A percentile compares a stretch with the other conserved stretches of the same genome.
These are phyloP conservation scores for Crenuchus spilurus DNA, from an alignment of 2,797 vertebrate species.

Conservation along the genomic window DNA sequence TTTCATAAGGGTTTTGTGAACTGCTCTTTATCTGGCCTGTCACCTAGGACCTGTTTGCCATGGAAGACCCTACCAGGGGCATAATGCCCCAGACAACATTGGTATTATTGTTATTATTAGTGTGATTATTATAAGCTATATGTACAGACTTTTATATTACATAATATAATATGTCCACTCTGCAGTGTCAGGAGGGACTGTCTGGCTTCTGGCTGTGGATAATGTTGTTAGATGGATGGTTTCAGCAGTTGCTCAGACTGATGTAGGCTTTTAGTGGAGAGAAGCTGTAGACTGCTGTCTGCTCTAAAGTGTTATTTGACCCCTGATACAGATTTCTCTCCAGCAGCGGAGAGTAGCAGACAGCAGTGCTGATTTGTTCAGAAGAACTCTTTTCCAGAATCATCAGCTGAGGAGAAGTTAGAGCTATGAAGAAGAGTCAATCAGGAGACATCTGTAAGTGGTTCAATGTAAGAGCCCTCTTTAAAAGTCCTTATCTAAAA, in stretches of 20 bases:
- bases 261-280: conserved; percentile 44
- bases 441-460: neutral
- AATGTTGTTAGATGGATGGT: conserved; percentile 47
- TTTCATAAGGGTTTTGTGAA: too few relatives aligned
- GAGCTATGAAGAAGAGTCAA: neutral
- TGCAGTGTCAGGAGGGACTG: conserved; percentile 35
- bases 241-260: conserved; percentile 32
- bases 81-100: too few relatives aligned
- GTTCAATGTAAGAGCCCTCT: neutral
- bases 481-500: conserved; percentile 10
- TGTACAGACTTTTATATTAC: too few relatives aligned
- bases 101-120: too few relatives aligned
- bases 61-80: too few relatives aligned
- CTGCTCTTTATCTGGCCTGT: too few relatives aligned
- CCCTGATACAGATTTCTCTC: conserved; percentile 12
- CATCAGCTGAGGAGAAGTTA: neutral
- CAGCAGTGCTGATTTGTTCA: conserved; percentile 24
- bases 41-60: too few relatives aligned
- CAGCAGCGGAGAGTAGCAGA: conserved; percentile 13
- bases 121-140: too few relatives aligned
- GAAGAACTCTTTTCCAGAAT: conserved; percentile 10
- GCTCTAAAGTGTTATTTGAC: conserved; percentile 46
- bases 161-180: too few relatives aligned
- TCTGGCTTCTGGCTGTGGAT: conserved; percentile 46
- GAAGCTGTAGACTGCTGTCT: conserved; percentile 23